phyloP scores from a whole-genome alignment of 2,888 invertebrate genomes.

The Trypoxylon attenuatum region DNA sequence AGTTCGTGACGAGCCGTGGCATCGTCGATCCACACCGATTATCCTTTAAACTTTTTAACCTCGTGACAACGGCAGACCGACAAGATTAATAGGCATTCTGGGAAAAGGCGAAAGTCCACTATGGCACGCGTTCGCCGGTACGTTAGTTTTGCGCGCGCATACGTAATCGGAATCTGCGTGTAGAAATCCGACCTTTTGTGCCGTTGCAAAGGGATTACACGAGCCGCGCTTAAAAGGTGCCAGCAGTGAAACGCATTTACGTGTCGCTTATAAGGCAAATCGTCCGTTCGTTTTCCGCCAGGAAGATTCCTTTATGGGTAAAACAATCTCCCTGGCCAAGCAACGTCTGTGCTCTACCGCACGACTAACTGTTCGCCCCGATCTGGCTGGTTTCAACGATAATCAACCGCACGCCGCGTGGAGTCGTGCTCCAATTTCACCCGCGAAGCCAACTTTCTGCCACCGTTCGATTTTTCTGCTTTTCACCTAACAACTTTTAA shows the following conservation, averaged over 20 bases:
- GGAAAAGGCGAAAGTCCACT: slow-evolving; percentile 42
- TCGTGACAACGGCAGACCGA: slow-evolving; percentile 33
- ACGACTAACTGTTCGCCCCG: slow-evolving; percentile 16
- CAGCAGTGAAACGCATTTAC: slow-evolving; percentile 38
- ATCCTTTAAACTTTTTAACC: slow-evolving; percentile 7
- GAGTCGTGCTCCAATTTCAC: not conserved
- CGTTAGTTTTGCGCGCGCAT: slow-evolving; percentile 37
- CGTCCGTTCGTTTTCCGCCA: slow-evolving; percentile 44
- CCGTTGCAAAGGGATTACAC: slow-evolving; percentile 24
- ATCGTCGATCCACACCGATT: not conserved
- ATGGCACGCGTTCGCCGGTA: slow-evolving; percentile 18
- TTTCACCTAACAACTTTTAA: too few relatives aligned
- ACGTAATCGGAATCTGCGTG: slow-evolving; percentile 43
- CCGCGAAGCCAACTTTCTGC: not conserved
- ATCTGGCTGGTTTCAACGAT: slow-evolving; percentile 22
- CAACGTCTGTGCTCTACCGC: slow-evolving; percentile 8
- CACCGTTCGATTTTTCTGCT: slow-evolving; percentile 2
- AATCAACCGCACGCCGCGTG: slow-evolving; percentile 22
- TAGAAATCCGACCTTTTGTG: slow-evolving; percentile 30
- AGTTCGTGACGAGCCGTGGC: too few relatives aligned
- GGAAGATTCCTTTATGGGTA: slow-evolving; percentile 39
- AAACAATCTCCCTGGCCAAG: slow-evolving; percentile 29
- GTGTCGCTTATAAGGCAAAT: slow-evolving; percentile 55
- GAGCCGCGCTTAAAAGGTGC: slow-evolving; percentile 40
- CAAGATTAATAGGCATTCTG: slow-evolving; percentile 35